Percentiles rank a stretch among this genome's conserved stretches.
phyloP scores from a whole-genome alignment of 2,797 vertebrate genomes.

The Argentina silus region DNA sequence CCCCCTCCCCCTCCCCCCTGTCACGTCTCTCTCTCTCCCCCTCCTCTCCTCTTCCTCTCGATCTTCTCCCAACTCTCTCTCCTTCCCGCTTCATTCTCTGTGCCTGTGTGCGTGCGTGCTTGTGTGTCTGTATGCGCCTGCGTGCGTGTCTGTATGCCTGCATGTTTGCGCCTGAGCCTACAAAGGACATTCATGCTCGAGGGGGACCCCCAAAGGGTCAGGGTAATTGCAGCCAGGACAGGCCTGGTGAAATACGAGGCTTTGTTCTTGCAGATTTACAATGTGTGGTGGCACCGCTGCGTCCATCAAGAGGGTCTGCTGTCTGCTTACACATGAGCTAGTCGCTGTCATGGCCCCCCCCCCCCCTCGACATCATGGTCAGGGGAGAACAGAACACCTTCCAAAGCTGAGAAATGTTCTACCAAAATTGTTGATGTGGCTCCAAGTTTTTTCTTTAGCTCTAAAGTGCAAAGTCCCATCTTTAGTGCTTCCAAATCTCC shows the following conservation, averaged over 20 bases:
- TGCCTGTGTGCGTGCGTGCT: constrained; percentile 1
- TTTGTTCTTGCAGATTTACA: constrained; percentile 60
- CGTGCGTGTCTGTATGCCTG: constrained; percentile 16
- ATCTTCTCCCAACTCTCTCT: not conserved
- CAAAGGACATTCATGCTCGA: not conserved
- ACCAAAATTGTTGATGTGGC: too few species aligned
- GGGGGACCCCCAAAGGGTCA: not conserved
- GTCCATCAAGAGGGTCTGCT: constrained; percentile 39
- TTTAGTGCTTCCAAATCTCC: too few species aligned
- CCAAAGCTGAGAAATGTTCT: too few species aligned
- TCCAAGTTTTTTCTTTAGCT: too few species aligned
- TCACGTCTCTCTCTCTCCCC: not conserved
- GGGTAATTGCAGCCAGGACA: constrained; percentile 38
- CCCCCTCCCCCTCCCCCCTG: not conserved
- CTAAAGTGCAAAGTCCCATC: too few species aligned
- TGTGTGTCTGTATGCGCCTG: not conserved
- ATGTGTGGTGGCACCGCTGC: constrained; percentile 22
- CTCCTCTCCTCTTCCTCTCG: not conserved
- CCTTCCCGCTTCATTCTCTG: not conserved
- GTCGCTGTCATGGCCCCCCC: not conserved
- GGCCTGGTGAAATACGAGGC: constrained; percentile 37
- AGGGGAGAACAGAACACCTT: too few species aligned
- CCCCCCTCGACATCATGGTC: too few species aligned
- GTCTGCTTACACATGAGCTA: constrained; percentile 3
- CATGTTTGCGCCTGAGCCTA: too few species aligned